Conservation (phyloP, 2,113 vertebrate genomes). For the Caranx ignobilis region DNA sequence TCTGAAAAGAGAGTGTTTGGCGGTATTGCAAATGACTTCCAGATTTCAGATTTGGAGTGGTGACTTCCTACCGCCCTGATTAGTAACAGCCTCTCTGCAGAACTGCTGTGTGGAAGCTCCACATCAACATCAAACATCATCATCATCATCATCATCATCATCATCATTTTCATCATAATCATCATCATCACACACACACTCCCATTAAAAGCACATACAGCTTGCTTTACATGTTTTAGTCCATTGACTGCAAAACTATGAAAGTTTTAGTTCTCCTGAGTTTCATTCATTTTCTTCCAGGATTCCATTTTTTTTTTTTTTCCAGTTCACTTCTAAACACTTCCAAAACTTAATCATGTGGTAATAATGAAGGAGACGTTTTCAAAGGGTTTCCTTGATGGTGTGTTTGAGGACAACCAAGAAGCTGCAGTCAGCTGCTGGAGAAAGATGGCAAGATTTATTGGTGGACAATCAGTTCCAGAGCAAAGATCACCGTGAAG, state of each 20-base stretch:
- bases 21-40: conserved; percentile 56
- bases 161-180: background rate
- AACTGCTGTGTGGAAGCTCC: conserved; percentile 29
- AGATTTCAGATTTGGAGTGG: conserved; percentile 32
- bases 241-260: background rate
- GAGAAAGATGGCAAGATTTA: background rate
- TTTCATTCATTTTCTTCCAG: background rate
- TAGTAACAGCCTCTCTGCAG: conserved; percentile 40
- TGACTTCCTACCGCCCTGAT: conserved; percentile 41
- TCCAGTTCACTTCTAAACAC: background rate
- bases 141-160: background rate
- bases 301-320: background rate
- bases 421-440: background rate
- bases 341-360: background rate
- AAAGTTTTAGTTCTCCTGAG: background rate
- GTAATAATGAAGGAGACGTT: background rate
- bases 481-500: no score
- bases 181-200: background rate
- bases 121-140: background rate
- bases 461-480: background rate
- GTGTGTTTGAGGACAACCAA: background rate
- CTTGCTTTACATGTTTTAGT: conserved; percentile 7
- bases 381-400: background rate
- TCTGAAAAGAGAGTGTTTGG: background rate
- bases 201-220: background rate